These are phyloP conservation scores for Coenonympha glycerion DNA, from an alignment of 2,888 invertebrate species.

Conservation along the genomic window DNA sequence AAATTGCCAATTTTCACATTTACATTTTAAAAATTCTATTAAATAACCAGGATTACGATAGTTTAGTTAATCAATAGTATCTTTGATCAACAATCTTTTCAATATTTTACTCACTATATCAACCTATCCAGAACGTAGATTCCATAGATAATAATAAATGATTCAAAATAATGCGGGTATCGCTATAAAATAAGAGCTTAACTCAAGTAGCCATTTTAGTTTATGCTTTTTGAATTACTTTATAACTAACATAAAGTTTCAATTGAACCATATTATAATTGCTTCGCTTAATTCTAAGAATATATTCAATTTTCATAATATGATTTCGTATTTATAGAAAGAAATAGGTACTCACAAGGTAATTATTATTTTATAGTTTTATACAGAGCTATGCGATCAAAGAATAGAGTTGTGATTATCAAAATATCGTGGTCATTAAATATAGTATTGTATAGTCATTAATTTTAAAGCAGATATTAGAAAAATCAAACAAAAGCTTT, in stretches of 20 bases:
- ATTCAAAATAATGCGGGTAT: constrained; percentile 48
- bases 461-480: constrained; percentile 5
- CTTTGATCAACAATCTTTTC: no score
- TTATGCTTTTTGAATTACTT: constrained; percentile 56
- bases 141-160: constrained; percentile 7
- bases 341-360: no score
- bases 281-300: not conserved
- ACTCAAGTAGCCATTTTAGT: constrained; percentile 45
- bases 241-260: constrained; percentile 27
- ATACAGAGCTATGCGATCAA: no score
- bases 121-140: not conserved
- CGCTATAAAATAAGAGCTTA: constrained; percentile 54
- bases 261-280: constrained; percentile 19
- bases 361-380: no score
- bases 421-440: not conserved
- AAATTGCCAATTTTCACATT: not conserved
- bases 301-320: not conserved
- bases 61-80: no score
- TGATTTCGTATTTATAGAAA: not conserved
- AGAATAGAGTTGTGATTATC: not conserved
- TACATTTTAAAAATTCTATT: no score
- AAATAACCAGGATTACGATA: no score
- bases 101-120: no score
- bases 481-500: constrained; percentile 25
- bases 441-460: not conserved